Percentiles rank a stretch among this genome's conserved stretches.
Evolutionary conservation across 2,888 invertebrate genomes (phyloP).

Genomic region (Sphaerophoria taeniata): DNA sequence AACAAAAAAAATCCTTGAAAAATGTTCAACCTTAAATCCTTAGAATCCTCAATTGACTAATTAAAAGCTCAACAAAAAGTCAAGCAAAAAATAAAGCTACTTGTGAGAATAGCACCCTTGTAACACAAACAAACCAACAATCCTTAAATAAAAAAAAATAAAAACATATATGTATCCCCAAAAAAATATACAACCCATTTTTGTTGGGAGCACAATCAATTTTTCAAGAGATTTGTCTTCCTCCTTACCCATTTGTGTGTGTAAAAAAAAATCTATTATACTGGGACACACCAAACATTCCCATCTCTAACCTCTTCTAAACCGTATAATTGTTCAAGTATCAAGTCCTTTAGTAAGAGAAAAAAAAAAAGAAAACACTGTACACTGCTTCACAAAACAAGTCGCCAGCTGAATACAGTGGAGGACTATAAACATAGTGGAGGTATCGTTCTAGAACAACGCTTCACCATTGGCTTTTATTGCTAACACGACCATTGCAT

Average conservation of each 20-base stretch:
- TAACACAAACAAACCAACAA: not conserved
- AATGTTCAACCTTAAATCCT: too few relatives aligned
- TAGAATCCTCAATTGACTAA: too few relatives aligned
- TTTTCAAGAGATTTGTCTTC: constrained; percentile 15
- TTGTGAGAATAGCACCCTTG: not conserved
- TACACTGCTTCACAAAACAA: too few relatives aligned
- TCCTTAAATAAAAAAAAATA: not conserved
- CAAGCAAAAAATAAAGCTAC: too few relatives aligned
- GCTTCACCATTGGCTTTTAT: constrained; percentile 46
- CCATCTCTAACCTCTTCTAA: constrained; percentile 27
- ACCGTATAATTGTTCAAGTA: constrained; percentile 26
- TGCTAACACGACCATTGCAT: constrained; percentile 50
- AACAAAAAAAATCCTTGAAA: too few relatives aligned
- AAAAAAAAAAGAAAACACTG: constrained; percentile 3
- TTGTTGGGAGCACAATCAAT: not conserved
- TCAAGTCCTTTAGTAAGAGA: constrained; percentile 13
- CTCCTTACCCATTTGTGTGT: not conserved
- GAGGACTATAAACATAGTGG: not conserved
- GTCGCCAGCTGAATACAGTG: too few relatives aligned
- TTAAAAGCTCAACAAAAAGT: too few relatives aligned
- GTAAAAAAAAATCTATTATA: not conserved
- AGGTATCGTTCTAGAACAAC: constrained; percentile 31
- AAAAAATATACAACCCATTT: not conserved
- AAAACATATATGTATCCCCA: not conserved
- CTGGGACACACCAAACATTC: not conserved